Percentiles rank a stretch among this genome's conserved stretches.
phyloP scores from a whole-genome alignment of 2,797 vertebrate genomes.

The Geotrypetes seraphini region DNA sequence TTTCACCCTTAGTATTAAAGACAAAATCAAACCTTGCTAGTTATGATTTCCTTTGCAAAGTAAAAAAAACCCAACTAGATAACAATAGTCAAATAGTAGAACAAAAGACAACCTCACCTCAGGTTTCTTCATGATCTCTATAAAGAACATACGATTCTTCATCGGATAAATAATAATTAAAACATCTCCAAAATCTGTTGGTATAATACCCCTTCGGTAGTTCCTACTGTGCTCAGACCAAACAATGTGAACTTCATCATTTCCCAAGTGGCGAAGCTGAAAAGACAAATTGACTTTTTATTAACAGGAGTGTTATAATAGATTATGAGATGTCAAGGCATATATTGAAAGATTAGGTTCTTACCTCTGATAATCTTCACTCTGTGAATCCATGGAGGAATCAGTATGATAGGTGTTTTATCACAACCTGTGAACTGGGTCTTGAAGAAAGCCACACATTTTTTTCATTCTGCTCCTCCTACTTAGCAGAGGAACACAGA shows the following conservation, averaged over 20 bases:
- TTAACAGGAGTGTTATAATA: slow-evolving; percentile 47
- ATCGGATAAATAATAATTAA: slow-evolving; percentile 94
- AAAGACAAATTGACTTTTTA: slow-evolving; percentile 49
- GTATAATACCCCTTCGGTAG: slow-evolving; percentile 91
- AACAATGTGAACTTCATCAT: slow-evolving; percentile 95
- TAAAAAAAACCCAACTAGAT: too few species aligned
- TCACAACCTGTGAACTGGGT: too few species aligned
- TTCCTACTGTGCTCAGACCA: slow-evolving; percentile 96
- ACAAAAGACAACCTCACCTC: slow-evolving; percentile 76
- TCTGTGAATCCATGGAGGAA: too few species aligned
- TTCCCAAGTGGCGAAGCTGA: slow-evolving; percentile 97
- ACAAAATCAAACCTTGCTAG: too few species aligned
- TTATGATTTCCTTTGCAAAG: too few species aligned
- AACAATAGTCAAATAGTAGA: too few species aligned
- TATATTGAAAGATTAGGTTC: slow-evolving; percentile 51
- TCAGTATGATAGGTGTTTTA: too few species aligned
- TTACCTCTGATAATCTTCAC: too few species aligned
- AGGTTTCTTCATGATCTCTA: slow-evolving; percentile 89
- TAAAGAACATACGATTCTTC: slow-evolving; percentile 95
- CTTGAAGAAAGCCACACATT: too few species aligned
- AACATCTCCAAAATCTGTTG: slow-evolving; percentile 93
- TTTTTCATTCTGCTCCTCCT: too few species aligned
- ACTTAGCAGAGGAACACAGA: too few species aligned
- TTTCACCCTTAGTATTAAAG: too few species aligned
- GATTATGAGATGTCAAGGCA: slow-evolving; percentile 35